These are phyloP conservation scores for Cyphomyrus plagiostoma DNA, from an alignment of 2,113 vertebrate genomes.

Conservation along the genomic window DNA sequence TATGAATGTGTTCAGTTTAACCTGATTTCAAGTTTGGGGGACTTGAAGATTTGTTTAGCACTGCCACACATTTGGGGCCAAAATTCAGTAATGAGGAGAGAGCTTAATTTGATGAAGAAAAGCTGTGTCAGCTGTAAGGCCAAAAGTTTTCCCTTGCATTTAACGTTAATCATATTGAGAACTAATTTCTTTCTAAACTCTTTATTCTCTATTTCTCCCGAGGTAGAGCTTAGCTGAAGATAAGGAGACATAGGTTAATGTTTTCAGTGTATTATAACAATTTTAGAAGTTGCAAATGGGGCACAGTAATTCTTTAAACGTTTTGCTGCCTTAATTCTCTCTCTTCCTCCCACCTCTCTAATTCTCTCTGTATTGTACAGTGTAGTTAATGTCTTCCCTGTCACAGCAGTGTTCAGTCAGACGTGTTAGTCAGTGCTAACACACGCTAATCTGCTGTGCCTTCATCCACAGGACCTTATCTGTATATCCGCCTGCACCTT, in stretches of 20 bases:
- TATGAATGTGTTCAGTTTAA: background rate
- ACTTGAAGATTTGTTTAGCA: background rate
- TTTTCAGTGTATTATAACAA: background rate
- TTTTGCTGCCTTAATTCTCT: background rate
- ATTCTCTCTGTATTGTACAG: background rate
- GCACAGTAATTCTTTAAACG: background rate
- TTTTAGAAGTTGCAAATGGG: background rate
- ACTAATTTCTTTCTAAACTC: background rate
- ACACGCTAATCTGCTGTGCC: conserved; percentile 7
- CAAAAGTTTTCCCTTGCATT: background rate
- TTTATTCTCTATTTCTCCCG: background rate
- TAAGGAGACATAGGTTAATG: background rate
- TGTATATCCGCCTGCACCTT: conserved; percentile 87
- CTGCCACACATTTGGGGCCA: background rate
- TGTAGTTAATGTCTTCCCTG: background rate
- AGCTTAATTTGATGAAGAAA: background rate
- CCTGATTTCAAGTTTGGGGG: background rate
- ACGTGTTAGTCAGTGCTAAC: background rate
- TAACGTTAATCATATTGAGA: background rate
- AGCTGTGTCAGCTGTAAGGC: background rate
- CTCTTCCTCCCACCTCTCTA: background rate
- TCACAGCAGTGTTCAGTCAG: background rate
- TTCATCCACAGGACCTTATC: conserved; percentile 78
- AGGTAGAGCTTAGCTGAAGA: background rate
- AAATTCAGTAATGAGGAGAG: background rate